Evolutionary conservation across 2,113 vertebrate genomes (phyloP).

Genomic region (Thinocorus orbignyianus): DNA sequence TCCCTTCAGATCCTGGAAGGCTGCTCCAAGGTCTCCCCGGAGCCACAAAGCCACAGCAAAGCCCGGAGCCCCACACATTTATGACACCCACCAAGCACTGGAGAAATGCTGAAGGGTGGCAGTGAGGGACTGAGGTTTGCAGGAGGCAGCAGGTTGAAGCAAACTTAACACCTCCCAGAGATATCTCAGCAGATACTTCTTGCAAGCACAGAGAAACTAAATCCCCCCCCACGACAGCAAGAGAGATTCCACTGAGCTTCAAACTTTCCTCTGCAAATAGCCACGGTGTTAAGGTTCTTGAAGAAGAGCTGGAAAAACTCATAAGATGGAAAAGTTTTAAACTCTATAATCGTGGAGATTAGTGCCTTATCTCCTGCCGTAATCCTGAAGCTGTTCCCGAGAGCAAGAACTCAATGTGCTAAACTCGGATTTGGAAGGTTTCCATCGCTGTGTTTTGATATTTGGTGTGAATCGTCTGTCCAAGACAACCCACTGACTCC

Average conservation of each 20-base stretch:
- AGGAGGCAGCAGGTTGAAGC: neutral
- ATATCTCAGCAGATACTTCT: neutral
- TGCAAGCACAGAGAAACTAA: neutral
- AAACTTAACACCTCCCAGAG: neutral
- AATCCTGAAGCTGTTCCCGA: neutral
- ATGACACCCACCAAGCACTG: neutral
- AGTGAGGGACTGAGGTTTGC: fast-evolving
- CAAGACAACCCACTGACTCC: neutral
- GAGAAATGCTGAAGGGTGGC: neutral
- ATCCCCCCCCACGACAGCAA: neutral
- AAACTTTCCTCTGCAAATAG: neutral
- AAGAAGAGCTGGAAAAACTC: neutral
- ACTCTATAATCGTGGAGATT: neutral
- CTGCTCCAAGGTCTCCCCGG: too few species aligned
- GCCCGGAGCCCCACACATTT: neutral
- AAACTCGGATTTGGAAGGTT: neutral
- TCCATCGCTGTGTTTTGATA: neutral
- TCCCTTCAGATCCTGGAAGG: too few species aligned
- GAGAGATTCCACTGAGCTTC: neutral
- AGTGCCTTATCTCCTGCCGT: neutral
- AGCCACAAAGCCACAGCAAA: too few species aligned
- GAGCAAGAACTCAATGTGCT: neutral
- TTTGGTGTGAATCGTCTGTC: neutral
- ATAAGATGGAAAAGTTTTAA: neutral
- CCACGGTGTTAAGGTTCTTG: neutral